These are phyloP conservation scores for Brachymystax lenok DNA, from an alignment of 2,797 vertebrate species.

Conservation along the genomic window DNA sequence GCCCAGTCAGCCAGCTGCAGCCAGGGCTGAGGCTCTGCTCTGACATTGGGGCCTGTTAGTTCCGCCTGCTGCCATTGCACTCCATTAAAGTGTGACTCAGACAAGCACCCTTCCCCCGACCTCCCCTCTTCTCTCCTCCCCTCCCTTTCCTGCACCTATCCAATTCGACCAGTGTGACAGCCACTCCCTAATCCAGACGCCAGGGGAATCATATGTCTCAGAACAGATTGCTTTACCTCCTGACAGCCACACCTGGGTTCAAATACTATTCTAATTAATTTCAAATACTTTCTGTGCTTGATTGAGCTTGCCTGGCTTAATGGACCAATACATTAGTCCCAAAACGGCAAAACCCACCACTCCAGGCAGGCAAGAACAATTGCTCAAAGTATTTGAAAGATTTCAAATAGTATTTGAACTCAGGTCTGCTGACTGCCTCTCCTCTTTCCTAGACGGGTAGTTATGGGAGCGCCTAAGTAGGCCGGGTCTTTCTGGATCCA, in stretches of 20 bases:
- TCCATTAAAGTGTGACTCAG: conserved; percentile 37
- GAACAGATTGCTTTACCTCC: conserved; percentile 19
- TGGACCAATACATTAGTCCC: not conserved
- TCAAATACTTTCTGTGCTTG: not conserved
- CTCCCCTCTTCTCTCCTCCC: not conserved
- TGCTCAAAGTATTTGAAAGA: not conserved
- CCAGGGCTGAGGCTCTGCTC: not conserved
- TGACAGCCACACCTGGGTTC: conserved; percentile 9
- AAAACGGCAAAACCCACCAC: not conserved
- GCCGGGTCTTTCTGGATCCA: not conserved
- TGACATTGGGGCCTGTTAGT: not conserved
- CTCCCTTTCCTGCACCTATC: not conserved
- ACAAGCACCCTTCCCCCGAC: conserved; percentile 1
- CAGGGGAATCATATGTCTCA: conserved; percentile 28
- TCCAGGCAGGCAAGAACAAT: not conserved
- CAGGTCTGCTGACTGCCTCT: not conserved
- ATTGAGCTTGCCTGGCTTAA: not conserved
- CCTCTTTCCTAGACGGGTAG: not conserved
- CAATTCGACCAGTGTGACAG: not conserved
- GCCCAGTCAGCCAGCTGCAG: not conserved
- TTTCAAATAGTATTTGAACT: not conserved
- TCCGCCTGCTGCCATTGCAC: conserved; percentile 16
- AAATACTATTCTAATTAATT: not conserved
- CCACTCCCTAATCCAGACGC: conserved; percentile 35
- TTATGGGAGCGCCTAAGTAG: not conserved